These are phyloP conservation scores for Nasua narica DNA, from an alignment of 2,797 vertebrate genomes.

Conservation along the genomic window DNA sequence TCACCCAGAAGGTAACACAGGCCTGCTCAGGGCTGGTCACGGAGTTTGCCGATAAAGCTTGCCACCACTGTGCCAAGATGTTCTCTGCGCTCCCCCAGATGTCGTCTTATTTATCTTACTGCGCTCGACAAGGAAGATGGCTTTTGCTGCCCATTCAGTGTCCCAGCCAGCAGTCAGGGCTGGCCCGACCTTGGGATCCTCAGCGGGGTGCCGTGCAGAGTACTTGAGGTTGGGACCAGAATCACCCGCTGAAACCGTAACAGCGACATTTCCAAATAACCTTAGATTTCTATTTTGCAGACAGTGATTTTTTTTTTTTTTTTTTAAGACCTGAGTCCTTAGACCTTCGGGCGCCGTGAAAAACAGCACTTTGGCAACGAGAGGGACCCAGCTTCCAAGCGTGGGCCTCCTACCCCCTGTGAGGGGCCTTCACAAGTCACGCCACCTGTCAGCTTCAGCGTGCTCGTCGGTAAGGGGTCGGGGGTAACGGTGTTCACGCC, in stretches of 20 bases:
- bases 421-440: neutral
- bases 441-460: neutral
- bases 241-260: neutral
- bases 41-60: neutral
- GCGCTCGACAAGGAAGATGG: neutral
- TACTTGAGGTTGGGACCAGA: neutral
- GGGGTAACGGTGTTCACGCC: neutral
- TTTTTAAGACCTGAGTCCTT: neutral
- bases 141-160: neutral
- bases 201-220: neutral
- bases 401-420: neutral
- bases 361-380: neutral
- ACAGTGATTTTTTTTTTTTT: neutral
- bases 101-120: neutral
- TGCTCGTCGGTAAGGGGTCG: neutral
- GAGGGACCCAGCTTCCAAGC: neutral
- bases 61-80: neutral
- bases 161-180: neutral
- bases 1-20: neutral
- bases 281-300: slow-evolving; percentile 5
- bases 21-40: neutral
- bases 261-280: neutral
- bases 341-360: neutral
- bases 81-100: neutral
- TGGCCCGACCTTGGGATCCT: neutral